Percentiles rank a stretch among this genome's conserved stretches.
Conservation (phyloP, 1,140 invertebrate species). For the Eumeta japonica region DNA sequence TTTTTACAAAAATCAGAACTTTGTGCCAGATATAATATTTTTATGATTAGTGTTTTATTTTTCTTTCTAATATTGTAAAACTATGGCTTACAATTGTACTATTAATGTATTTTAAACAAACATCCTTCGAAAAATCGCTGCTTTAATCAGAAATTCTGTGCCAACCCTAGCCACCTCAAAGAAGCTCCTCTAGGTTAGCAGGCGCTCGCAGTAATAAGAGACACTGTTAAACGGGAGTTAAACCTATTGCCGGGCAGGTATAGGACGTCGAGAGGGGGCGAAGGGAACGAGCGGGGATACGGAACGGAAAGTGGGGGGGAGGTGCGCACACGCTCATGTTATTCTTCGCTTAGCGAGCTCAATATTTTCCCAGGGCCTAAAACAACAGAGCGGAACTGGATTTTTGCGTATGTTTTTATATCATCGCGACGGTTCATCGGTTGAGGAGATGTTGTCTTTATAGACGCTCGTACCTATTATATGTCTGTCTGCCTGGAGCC, state of each 20-base stretch:
- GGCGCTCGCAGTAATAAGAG: neutral
- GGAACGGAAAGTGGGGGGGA: constrained; percentile 11
- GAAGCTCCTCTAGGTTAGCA: neutral
- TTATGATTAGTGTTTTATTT: too few relatives aligned
- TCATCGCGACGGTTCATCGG: too few relatives aligned
- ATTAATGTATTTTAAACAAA: too few relatives aligned
- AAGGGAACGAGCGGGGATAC: too few relatives aligned
- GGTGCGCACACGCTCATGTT: constrained; percentile 26
- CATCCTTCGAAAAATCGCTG: too few relatives aligned
- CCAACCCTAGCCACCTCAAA: neutral
- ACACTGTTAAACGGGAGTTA: neutral
- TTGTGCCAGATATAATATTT: too few relatives aligned
- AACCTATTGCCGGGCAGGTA: neutral
- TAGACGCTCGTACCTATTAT: too few relatives aligned
- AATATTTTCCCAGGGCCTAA: constrained; percentile 42
- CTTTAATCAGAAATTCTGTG: neutral
- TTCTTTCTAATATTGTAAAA: neutral
- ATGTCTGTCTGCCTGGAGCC: too few relatives aligned
- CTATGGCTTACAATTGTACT: too few relatives aligned
- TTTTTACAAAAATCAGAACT: too few relatives aligned
- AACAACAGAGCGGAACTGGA: constrained; percentile 25
- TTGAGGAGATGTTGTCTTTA: too few relatives aligned
- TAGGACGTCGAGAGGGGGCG: too few relatives aligned
- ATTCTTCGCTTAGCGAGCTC: constrained; percentile 35
- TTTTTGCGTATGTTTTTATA: constrained; percentile 32